Evolutionary conservation across 2,113 vertebrate species (phyloP).

Genomic region (Psittacula cyanocephala): DNA sequence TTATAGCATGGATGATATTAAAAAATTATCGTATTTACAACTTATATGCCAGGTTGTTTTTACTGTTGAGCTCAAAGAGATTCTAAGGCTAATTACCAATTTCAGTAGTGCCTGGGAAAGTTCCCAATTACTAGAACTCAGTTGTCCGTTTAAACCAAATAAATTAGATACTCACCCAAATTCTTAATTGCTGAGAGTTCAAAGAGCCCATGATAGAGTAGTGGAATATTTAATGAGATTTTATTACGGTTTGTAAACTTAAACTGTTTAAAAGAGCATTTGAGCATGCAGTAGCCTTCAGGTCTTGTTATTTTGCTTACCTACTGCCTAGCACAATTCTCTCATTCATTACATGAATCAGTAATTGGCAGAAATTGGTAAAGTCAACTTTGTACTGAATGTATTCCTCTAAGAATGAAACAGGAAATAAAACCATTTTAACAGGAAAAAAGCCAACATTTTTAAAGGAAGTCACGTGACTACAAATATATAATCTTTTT

Average conservation of each 20-base stretch:
- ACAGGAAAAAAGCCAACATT: background rate
- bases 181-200: background rate
- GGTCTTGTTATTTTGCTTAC: background rate
- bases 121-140: background rate
- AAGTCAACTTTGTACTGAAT: background rate
- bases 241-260: background rate
- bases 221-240: background rate
- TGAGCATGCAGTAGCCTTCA: background rate
- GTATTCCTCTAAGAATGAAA: background rate
- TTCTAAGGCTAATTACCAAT: background rate
- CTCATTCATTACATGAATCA: background rate
- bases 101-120: background rate
- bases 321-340: background rate
- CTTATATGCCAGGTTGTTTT: rapidly evolving
- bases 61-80: background rate
- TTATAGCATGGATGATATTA: background rate
- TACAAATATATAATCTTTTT: background rate
- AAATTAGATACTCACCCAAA: background rate
- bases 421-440: background rate
- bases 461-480: background rate
- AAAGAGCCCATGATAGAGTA: background rate
- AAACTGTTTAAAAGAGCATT: background rate
- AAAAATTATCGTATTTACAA: background rate
- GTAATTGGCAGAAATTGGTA: background rate
- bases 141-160: background rate